phyloP scores from a whole-genome alignment of 2,888 invertebrate genomes.

The Diaphora mendica region DNA sequence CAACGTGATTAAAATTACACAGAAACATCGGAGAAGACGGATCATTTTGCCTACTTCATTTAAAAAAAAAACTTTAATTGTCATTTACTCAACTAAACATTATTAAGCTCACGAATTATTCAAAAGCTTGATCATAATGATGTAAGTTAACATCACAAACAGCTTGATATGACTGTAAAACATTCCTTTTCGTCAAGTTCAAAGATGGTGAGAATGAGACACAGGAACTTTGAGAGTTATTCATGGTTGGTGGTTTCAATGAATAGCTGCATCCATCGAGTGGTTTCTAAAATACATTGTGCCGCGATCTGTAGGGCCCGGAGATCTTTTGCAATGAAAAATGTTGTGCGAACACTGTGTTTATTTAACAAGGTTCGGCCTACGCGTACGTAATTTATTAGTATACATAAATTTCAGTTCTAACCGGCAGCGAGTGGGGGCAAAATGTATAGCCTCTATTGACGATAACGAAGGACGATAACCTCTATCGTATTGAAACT shows the following conservation, averaged over 20 bases:
- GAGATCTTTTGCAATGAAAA: constrained; percentile 70
- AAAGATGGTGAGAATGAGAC: constrained; percentile 46
- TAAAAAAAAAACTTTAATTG: fast-evolving
- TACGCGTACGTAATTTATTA: constrained; percentile 73
- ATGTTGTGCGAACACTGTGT: constrained; percentile 77
- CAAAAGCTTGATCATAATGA: constrained; percentile 3
- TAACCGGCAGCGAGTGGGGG: constrained; percentile 59
- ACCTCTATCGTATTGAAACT: constrained; percentile 43
- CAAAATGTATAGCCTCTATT: constrained; percentile 67
- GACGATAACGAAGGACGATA: constrained; percentile 64
- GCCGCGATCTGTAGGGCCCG: constrained; percentile 51
- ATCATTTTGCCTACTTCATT: no score
- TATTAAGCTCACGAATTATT: neutral
- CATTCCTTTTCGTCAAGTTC: constrained; percentile 50
- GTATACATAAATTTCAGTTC: constrained; percentile 76
- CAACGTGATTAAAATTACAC: no score
- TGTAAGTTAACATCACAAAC: constrained; percentile 26
- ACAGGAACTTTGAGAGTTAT: constrained; percentile 54
- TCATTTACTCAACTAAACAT: no score
- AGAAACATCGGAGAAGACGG: no score
- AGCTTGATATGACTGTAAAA: constrained; percentile 50
- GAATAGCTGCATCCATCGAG: constrained; percentile 55
- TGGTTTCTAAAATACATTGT: constrained; percentile 45
- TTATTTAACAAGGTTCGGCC: constrained; percentile 74
- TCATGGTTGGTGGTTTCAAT: constrained; percentile 61